phyloP scores from a whole-genome alignment of 2,113 vertebrate species.

The Thomomys bottae region DNA sequence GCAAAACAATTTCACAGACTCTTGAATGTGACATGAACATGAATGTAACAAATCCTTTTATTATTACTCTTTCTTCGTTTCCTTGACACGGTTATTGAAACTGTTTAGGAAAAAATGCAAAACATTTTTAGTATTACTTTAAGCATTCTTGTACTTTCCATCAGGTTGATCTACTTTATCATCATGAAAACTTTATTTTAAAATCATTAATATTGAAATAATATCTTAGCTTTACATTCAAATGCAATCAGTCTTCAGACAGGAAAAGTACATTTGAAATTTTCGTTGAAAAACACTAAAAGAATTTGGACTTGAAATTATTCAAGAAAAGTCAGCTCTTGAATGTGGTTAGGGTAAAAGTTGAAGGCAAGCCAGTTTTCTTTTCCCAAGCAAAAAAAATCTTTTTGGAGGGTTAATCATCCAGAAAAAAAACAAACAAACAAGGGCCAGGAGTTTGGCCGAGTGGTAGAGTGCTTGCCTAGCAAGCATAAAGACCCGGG shows the following conservation, averaged over 20 bases:
- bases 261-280: not conserved
- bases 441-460: too few relatives aligned
- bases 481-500: too few relatives aligned
- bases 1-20: slow-evolving; percentile 77
- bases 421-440: not conserved
- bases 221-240: not conserved
- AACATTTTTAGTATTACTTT: slow-evolving; percentile 27
- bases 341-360: not conserved
- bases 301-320: not conserved
- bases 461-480: too few relatives aligned
- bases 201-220: slow-evolving; percentile 1
- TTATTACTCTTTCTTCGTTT: slow-evolving; percentile 64
- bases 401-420: not conserved
- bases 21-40: slow-evolving; percentile 75
- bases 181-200: slow-evolving; percentile 46
- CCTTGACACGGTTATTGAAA: slow-evolving; percentile 57
- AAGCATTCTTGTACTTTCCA: not conserved
- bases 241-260: not conserved
- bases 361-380: not conserved
- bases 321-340: not conserved
- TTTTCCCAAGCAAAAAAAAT: not conserved
- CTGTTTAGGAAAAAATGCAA: slow-evolving; percentile 39
- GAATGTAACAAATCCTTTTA: slow-evolving; percentile 70
- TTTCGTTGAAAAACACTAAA: not conserved
- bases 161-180: not conserved